Evolutionary conservation across 1,140 invertebrate species (phyloP).

Genomic region (Wasmannia auropunctata): DNA sequence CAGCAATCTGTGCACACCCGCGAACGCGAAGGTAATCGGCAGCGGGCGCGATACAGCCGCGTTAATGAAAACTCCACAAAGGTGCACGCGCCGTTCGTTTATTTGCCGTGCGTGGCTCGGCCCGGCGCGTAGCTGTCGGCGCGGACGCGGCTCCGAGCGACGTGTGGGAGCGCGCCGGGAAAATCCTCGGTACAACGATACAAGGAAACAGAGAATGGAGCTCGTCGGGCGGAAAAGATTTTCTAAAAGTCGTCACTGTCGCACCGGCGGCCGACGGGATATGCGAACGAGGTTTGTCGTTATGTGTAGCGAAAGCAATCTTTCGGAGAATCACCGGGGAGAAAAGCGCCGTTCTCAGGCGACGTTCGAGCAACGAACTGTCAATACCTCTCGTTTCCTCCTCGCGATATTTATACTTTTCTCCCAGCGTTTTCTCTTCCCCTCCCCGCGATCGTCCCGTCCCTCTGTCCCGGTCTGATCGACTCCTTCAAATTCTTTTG

Average conservation of each 20-base stretch:
- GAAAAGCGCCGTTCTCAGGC: slow-evolving; percentile 50
- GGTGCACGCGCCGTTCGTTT: not conserved
- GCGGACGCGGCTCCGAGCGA: too few species aligned
- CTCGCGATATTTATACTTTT: slow-evolving; percentile 44
- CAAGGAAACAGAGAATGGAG: not conserved
- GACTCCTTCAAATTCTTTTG: slow-evolving; percentile 4
- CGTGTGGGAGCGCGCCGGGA: not conserved
- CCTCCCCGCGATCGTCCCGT: not conserved
- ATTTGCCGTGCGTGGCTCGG: too few species aligned
- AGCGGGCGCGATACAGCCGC: too few species aligned
- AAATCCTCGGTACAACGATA: slow-evolving; percentile 8
- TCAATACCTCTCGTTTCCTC: slow-evolving; percentile 30
- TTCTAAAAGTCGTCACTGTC: slow-evolving; percentile 36
- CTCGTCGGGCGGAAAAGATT: slow-evolving; percentile 20
- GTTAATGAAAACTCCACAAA: not conserved
- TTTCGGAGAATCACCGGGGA: slow-evolving; percentile 45
- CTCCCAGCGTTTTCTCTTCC: not conserved
- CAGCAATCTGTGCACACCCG: slow-evolving; percentile 24
- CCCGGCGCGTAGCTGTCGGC: too few species aligned
- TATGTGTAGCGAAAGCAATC: slow-evolving; percentile 54
- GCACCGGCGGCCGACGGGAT: slow-evolving; percentile 28
- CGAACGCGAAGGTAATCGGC: slow-evolving; percentile 14
- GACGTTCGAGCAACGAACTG: slow-evolving; percentile 57
- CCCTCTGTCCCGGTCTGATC: not conserved
- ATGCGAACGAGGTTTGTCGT: slow-evolving; percentile 55